These are phyloP conservation scores for Lithobates pipiens DNA, from an alignment of 2,797 vertebrate species.

Conservation along the genomic window DNA sequence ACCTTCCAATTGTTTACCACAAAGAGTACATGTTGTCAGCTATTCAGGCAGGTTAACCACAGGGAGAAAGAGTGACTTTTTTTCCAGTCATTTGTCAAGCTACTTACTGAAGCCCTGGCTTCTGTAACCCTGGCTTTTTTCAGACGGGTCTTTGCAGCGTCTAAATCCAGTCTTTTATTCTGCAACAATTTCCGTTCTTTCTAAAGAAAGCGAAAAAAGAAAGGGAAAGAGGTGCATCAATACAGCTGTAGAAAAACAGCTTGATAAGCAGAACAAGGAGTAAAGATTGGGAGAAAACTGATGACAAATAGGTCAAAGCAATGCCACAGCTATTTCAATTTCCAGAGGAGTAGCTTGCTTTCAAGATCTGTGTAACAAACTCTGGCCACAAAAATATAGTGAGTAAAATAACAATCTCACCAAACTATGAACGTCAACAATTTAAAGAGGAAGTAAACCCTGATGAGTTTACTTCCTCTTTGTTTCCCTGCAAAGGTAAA, in stretches of 20 bases:
- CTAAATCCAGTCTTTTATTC: slow-evolving; percentile 95
- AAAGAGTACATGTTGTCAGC: slow-evolving; percentile 51
- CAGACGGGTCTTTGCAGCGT: slow-evolving; percentile 94
- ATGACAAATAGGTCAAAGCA: slow-evolving; percentile 9
- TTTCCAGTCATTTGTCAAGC: slow-evolving; percentile 44
- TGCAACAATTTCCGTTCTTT: slow-evolving; percentile 96
- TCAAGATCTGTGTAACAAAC: background rate
- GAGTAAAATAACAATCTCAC: too few species aligned
- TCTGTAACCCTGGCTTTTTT: slow-evolving; percentile 95
- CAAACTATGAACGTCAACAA: too few species aligned
- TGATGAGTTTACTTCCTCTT: too few species aligned
- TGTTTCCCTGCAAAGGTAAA: too few species aligned
- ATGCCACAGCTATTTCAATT: background rate
- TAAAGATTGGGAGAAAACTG: background rate
- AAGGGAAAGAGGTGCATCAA: background rate
- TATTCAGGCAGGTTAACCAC: slow-evolving; percentile 35
- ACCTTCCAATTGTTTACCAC: slow-evolving; percentile 51
- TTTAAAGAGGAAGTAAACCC: too few species aligned
- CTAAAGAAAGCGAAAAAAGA: slow-evolving; percentile 73
- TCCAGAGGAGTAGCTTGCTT: background rate
- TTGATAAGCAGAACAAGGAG: background rate
- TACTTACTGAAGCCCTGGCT: slow-evolving; percentile 88
- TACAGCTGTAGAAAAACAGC: background rate
- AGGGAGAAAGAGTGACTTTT: background rate
- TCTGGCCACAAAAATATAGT: background rate